Evolutionary conservation across 2,888 invertebrate genomes (phyloP), one percentile per base, ranked within the genome.

Genomic region (Amorpha juglandis): DNA sequence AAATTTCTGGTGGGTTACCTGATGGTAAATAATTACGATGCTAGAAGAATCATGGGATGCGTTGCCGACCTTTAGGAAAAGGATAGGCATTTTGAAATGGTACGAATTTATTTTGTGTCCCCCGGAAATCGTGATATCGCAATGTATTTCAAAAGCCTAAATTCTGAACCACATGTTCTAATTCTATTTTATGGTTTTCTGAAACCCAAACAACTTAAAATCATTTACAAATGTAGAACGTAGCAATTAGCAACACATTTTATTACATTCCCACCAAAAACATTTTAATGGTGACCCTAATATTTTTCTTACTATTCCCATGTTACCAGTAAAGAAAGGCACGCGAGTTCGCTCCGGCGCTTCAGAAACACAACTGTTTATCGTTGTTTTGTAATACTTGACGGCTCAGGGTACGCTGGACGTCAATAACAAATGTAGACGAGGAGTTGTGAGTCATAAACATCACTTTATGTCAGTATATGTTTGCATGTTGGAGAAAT

Each of bases 311-410:
- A 58, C 19, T 19, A 38, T 42, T 7, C 16, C 19, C 12, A 12
- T 58, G 58, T 42, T 58, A 38, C 58, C 58, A 58, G 58, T 42
- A 19, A 42, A 58, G 42, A 42, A 12, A 12, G 58, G 42, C 42
- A 58, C 19, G 58, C 58, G 58, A 11, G 19, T 42, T n/a, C 42
- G 19, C 58, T 11, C 58, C 58, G 12, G 19, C 19, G 58, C 64
- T 64, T 48, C 55, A 35, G 64, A 45, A 64, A 64, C 48, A 55
- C 47, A 35, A 8, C 64, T 45, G 45, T 47, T 64, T 58, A 45
- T 19, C 64, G 47, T 64, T 55, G 64, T 55, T 64, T 64, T 55
- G 64, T 64, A 55, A 64, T 64, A 64, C 64, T 33, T 55, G 16
- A 64, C 55, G 35, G 64, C 33, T 55, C 64, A 55, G 19, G 55